Percentiles rank a stretch among this genome's conserved stretches.
Conservation (phyloP, 2,888 invertebrate genomes). For the Drosophila diplacantha region DNA sequence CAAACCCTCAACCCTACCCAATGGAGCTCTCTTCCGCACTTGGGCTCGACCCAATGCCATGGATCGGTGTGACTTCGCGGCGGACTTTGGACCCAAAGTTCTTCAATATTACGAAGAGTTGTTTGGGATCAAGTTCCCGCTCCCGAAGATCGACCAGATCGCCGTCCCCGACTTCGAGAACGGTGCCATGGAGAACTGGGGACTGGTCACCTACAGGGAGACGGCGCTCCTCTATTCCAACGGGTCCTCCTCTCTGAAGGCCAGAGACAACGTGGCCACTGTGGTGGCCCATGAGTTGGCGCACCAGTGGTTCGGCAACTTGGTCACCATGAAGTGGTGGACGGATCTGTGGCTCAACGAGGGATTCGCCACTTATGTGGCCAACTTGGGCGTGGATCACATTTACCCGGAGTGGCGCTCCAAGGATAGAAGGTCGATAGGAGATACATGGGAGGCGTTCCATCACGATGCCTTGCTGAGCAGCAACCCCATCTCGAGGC, state of each 20-base stretch:
- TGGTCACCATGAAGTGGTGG: constrained; percentile 91
- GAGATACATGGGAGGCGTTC: background rate
- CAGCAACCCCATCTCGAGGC: constrained; percentile 87
- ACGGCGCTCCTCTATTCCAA: constrained; percentile 84
- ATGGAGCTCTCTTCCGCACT: constrained; percentile 80
- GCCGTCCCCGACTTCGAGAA: constrained; percentile 91
- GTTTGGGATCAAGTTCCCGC: constrained; percentile 82
- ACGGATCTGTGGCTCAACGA: constrained; percentile 89
- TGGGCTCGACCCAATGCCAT: constrained; percentile 87
- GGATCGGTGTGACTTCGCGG: constrained; percentile 86
- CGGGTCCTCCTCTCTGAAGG: constrained; percentile 80
- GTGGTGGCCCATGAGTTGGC: constrained; percentile 86
- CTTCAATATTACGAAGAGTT: constrained; percentile 83
- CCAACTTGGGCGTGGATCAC: constrained; percentile 80
- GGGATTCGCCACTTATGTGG: constrained; percentile 86
- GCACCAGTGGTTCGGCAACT: constrained; percentile 89
- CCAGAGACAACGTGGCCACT: constrained; percentile 80
- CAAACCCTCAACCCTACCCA: constrained; percentile 77
- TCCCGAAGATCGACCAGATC: constrained; percentile 85
- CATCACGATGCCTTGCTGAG: constrained; percentile 79
- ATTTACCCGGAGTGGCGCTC: constrained; percentile 84
- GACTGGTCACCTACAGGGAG: constrained; percentile 90
- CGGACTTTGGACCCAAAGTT: constrained; percentile 85
- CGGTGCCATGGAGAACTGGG: constrained; percentile 90
- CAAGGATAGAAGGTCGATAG: constrained; percentile 67